Conservation (phyloP, 2,797 vertebrate species). For the Oryzias sinensis region DNA sequence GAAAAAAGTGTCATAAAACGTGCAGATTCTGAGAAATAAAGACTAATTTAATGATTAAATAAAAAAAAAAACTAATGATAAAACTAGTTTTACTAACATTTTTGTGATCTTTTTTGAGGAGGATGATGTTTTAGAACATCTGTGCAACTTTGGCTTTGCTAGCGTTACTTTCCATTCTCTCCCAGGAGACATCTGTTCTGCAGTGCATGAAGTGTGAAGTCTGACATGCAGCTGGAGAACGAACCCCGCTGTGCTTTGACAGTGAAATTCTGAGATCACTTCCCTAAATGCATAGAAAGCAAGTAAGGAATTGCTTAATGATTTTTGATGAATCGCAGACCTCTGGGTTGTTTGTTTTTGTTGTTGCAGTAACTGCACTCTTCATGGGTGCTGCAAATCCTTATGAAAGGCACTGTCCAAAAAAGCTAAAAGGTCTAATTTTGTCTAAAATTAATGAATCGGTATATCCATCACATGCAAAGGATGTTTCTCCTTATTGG, state of each 20-base stretch:
- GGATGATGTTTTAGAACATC: conserved; percentile 18
- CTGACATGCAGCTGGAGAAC: conserved; percentile 22
- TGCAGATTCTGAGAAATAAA: conserved; percentile 26
- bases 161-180: conserved; percentile 4
- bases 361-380: no score
- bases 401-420: no score
- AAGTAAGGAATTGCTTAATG: background rate
- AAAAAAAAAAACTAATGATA: no score
- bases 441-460: no score
- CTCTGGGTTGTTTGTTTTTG: no score
- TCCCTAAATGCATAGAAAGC: conserved; percentile 18
- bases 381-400: no score
- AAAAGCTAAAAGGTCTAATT: no score
- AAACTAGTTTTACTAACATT: no score
- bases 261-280: conserved; percentile 31
- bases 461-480: no score
- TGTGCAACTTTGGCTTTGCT: conserved; percentile 8
- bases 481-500: no score
- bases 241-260: conserved; percentile 29
- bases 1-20: conserved; percentile 46
- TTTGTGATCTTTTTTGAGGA: background rate
- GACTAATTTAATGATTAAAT: background rate
- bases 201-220: conserved; percentile 29
- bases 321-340: no score
- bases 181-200: conserved; percentile 15